Conservation (phyloP, 2,888 invertebrate genomes). For the Oxytorus armatus region DNA sequence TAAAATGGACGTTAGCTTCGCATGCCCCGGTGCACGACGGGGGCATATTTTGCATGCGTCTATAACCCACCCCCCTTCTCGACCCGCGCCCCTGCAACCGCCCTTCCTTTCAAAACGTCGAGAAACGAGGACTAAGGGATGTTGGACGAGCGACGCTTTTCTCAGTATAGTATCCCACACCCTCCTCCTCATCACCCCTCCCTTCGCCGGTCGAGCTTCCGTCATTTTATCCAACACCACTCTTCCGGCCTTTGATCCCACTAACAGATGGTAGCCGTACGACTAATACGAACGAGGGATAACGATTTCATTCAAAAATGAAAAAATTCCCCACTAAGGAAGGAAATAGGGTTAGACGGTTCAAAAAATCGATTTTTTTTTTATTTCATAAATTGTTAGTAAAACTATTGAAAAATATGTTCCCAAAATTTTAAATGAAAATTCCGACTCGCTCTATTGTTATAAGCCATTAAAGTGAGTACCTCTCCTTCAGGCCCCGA, state of each 20-base stretch:
- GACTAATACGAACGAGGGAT: conserved; percentile 26
- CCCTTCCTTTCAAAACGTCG: conserved; percentile 21
- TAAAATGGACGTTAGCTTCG: conserved; percentile 80
- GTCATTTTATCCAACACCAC: conserved; percentile 64
- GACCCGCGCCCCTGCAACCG: background rate
- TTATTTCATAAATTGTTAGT: no score
- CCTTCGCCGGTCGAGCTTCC: conserved; percentile 57
- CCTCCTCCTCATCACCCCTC: conserved; percentile 47
- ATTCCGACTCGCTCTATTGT: no score
- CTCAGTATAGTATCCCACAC: conserved; percentile 11
- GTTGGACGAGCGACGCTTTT: conserved; percentile 55
- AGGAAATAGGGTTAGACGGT: background rate
- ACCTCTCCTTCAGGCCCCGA: no score
- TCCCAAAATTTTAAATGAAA: no score
- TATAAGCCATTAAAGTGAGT: no score
- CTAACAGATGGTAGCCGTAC: conserved; percentile 11
- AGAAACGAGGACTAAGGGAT: conserved; percentile 23
- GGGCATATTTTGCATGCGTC: no score
- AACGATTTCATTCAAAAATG: conserved; percentile 30
- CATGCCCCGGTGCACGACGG: no score
- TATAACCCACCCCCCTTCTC: conserved; percentile 28
- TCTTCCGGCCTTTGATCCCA: conserved; percentile 66
- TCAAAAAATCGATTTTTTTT: no score
- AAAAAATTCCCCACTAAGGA: conserved; percentile 3
- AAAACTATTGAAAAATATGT: no score